These are phyloP conservation scores for Hydropsyche tenuis DNA, from an alignment of 1,140 invertebrate species.

Conservation along the genomic window DNA sequence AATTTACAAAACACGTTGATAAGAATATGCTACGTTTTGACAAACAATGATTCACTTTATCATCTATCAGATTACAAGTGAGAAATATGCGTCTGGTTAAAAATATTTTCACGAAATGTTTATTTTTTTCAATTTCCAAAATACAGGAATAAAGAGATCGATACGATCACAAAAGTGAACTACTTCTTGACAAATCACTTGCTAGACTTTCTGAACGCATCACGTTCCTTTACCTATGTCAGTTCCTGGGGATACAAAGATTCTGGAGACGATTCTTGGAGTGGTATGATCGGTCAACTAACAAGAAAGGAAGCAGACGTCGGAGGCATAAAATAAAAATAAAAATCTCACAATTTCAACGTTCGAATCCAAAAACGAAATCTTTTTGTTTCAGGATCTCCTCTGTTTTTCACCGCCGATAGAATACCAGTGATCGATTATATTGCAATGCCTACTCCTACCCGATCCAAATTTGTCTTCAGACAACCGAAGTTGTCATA, in stretches of 20 bases:
- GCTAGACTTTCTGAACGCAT: constrained; percentile 64
- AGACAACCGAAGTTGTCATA: constrained; percentile 71
- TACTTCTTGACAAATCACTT: constrained; percentile 62
- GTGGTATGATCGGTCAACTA: constrained; percentile 69
- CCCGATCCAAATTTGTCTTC: constrained; percentile 69
- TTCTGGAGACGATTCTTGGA: constrained; percentile 62
- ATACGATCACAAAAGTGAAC: constrained; percentile 66
- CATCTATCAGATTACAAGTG: constrained; percentile 62
- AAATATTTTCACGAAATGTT: background rate
- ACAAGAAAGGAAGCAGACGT: constrained; percentile 66
- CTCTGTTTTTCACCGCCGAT: constrained; percentile 67
- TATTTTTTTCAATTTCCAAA: background rate
- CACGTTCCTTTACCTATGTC: constrained; percentile 51
- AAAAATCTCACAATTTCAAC: background rate
- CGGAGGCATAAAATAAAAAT: constrained; percentile 57
- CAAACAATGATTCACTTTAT: constrained; percentile 61
- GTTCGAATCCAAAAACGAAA: background rate
- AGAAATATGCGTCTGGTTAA: background rate
- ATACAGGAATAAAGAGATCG: constrained; percentile 62
- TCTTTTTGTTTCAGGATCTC: constrained; percentile 59
- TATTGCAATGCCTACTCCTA: constrained; percentile 67
- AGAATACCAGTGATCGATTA: constrained; percentile 67
- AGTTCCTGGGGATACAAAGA: constrained; percentile 65
- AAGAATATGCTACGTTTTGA: constrained; percentile 53
- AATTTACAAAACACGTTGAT: constrained; percentile 52